Evolutionary conservation across 2,797 vertebrate species (phyloP), one percentile per base, ranked within the genome.

Genomic region (Xiphophorus birchmanni): DNA sequence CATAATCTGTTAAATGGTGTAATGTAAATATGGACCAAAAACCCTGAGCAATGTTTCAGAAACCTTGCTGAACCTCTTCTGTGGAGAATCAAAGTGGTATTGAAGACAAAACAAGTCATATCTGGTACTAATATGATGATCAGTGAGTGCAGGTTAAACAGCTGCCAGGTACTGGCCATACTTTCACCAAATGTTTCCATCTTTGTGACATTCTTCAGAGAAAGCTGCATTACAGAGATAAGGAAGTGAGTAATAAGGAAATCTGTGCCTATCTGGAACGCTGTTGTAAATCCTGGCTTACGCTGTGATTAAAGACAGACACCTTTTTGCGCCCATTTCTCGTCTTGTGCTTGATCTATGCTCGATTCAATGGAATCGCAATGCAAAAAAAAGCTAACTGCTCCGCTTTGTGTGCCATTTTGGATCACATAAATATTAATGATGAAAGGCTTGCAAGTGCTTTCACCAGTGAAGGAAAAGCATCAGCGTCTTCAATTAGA

Each of bases 171-270:
- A 82, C 67, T 72, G 75, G 73, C 23, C 17, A 18, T 80, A 82
- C 71, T 74, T 85, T 88, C 86, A 82, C 79, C 44, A 44, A 84
- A 87, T 60, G 63, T 81, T 86, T 80, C 87, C 85, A 84, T 92
- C 89, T 91, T 80, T 82, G 82, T 91, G 88, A 89, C 88, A 89
- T 93, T 92, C 92, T 85, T 91, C 79, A 75, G 81, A 88, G 89
- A 81, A 82, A 77, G 87, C 93, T 93, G 93, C 91, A 91, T 75
- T 73, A 75, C 37, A 56, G 85, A 89, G 93, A 95, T 94, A 95
- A 94, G 91, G 83, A 86, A 85, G 80, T 77, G 80, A 80, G 82
- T 76, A 91, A 86, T 89, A 85, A 86, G 87, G 90, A 91, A 88
- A 91, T 87, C 58, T 80, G 73, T 77, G 82, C 85, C 84, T 91